These are phyloP conservation scores for Orycteropus afer DNA, from an alignment of 2,113 vertebrate species.

Conservation along the genomic window DNA sequence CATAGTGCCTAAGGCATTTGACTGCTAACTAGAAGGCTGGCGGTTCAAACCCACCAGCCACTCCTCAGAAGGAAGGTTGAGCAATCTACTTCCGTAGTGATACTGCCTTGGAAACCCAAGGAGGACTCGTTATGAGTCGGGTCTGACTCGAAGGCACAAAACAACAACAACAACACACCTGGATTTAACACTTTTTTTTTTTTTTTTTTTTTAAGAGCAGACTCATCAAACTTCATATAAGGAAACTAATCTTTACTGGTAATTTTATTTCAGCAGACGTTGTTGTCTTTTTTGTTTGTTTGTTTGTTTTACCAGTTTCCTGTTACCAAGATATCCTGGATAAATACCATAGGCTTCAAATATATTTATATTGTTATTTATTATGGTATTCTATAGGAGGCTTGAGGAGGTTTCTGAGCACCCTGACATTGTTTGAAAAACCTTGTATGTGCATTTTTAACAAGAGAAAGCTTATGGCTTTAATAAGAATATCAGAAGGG, in stretches of 20 bases:
- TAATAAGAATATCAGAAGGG: not conserved
- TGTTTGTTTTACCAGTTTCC: not conserved
- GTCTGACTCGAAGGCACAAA: too few species aligned
- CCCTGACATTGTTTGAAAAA: not conserved
- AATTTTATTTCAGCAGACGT: slow-evolving; percentile 36
- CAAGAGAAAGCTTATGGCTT: rapidly evolving
- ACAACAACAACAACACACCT: not conserved
- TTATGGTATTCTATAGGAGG: not conserved
- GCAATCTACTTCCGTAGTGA: too few species aligned
- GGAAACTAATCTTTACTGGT: slow-evolving; percentile 18
- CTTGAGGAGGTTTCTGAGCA: not conserved
- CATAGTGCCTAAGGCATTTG: too few species aligned
- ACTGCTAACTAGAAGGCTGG: too few species aligned
- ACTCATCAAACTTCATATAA: not conserved
- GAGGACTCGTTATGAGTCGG: too few species aligned
- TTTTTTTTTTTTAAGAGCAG: not conserved
- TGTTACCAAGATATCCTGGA: not conserved
- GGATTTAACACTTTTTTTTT: not conserved
- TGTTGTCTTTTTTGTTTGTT: too few species aligned
- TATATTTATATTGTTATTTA: not conserved
- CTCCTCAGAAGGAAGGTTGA: too few species aligned
- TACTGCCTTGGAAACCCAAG: too few species aligned
- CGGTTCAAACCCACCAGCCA: too few species aligned
- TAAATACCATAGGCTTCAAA: not conserved
- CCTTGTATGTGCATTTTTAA: too few species aligned